Conservation (phyloP, 2,797 vertebrate species). For the Anguilla anguilla region DNA sequence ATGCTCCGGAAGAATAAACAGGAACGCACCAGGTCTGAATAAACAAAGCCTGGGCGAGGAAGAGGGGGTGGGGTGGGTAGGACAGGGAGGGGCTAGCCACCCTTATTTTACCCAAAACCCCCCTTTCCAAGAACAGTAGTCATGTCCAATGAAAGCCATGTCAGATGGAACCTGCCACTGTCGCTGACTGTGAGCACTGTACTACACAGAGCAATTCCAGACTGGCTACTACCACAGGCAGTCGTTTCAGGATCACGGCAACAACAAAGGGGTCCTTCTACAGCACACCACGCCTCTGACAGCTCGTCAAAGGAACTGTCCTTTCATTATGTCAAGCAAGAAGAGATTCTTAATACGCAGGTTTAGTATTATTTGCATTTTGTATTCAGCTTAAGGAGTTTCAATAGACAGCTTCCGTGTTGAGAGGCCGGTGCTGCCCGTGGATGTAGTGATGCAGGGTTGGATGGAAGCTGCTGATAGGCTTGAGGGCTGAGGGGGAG, state of each 20-base stretch:
- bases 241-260: neutral
- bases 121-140: neutral
- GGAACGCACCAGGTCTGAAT: neutral
- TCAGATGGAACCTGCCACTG: neutral
- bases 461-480: neutral
- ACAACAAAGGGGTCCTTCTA: neutral
- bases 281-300: neutral
- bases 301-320: neutral
- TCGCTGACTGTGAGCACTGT: neutral
- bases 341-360: neutral
- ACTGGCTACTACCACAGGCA: neutral
- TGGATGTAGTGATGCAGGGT: no score
- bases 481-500: neutral
- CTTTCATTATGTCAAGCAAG: neutral
- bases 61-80: conserved; percentile 24
- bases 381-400: neutral
- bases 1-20: neutral
- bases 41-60: neutral
- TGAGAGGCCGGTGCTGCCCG: no score
- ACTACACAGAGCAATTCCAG: neutral
- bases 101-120: neutral
- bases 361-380: neutral
- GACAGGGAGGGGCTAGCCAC: neutral
- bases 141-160: neutral
- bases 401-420: neutral